Conservation (phyloP, 2,113 vertebrate genomes). For the Bubo blakistoni region DNA sequence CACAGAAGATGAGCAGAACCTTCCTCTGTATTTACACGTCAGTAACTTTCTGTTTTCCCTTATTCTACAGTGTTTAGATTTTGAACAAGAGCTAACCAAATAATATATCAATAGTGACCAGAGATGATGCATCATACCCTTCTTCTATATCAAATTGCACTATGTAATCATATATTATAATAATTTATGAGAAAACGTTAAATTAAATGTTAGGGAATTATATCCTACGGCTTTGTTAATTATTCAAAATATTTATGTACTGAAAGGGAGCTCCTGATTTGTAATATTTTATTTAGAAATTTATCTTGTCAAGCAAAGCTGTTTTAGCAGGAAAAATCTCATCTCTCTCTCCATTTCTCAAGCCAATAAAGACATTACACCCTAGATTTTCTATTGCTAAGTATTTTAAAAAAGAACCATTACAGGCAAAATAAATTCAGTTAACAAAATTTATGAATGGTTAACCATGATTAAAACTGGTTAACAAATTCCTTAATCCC, state of each 20-base stretch:
- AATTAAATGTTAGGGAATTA: neutral
- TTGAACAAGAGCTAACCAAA: neutral
- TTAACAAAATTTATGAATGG: neutral
- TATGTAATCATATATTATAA: neutral
- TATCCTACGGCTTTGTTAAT: neutral
- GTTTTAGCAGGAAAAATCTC: neutral
- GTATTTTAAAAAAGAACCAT: neutral
- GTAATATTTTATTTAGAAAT: constrained; percentile 12
- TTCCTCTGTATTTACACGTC: neutral
- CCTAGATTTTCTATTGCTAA: neutral
- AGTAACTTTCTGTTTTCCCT: neutral
- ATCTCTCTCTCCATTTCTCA: neutral
- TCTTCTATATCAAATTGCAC: neutral
- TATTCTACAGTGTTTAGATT: neutral
- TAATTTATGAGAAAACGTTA: constrained; percentile 29
- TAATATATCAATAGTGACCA: neutral
- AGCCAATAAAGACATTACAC: neutral
- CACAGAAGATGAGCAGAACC: neutral
- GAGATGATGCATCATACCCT: neutral
- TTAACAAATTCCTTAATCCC: neutral
- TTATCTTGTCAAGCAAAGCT: neutral
- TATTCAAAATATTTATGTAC: constrained; percentile 12
- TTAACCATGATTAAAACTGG: neutral
- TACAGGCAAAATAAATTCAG: neutral
- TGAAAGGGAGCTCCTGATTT: neutral